A percentile compares a stretch with the other conserved stretches of the same genome.
Conservation (phyloP, 2,888 invertebrate genomes). For the Acanthosepion esculentum region DNA sequence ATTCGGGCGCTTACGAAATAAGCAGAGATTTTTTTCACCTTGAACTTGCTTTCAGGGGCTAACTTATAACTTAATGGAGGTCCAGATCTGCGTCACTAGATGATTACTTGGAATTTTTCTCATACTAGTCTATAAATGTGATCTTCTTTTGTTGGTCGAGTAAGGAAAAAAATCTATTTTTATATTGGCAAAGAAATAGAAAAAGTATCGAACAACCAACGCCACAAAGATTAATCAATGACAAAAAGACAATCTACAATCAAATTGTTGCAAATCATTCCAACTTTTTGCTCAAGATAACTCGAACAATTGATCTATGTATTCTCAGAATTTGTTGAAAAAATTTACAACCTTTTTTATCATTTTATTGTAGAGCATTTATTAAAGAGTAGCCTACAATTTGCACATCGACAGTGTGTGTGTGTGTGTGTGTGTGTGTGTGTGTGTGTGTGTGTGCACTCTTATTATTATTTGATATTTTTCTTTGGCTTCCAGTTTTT, state of each 20-base stretch:
- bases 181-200: constrained; percentile 17
- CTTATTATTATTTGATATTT: too few species aligned
- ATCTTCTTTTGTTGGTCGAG: background rate
- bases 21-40: background rate
- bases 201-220: background rate
- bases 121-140: background rate
- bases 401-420: too few species aligned
- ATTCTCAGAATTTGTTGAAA: background rate
- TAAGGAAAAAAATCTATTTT: background rate
- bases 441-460: too few species aligned
- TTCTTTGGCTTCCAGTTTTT: too few species aligned
- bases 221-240: constrained; percentile 20
- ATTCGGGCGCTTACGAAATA: constrained; percentile 33
- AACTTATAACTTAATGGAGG: constrained; percentile 33
- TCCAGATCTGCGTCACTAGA: constrained; percentile 2
- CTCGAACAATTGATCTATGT: background rate
- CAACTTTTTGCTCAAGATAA: background rate
- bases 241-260: constrained; percentile 17
- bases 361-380: background rate
- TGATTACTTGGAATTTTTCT: constrained; percentile 33
- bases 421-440: too few species aligned
- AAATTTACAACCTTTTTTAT: background rate
- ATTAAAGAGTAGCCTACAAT: background rate
- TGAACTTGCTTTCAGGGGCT: constrained; percentile 33
- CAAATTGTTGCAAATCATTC: background rate